Evolutionary conservation across 2,113 vertebrate species (phyloP).

Genomic region (Micronycteris hirsuta): DNA sequence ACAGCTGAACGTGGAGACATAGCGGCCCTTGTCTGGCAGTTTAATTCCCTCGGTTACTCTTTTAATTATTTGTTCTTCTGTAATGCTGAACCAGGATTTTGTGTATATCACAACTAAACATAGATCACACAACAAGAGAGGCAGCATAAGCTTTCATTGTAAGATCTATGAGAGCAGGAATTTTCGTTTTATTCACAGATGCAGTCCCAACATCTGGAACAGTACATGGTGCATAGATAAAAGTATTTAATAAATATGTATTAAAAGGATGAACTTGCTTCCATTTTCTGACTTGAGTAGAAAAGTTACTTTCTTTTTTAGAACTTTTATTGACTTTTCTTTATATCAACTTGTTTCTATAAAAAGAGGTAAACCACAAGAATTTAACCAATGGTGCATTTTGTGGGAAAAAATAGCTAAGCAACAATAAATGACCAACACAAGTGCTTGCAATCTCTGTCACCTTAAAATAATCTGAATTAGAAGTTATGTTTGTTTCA

Average conservation of each 20-base stretch:
- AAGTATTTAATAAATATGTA: neutral
- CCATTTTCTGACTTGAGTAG: constrained; percentile 25
- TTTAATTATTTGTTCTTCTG: constrained; percentile 51
- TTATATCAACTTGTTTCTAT: constrained; percentile 44
- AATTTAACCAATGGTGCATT: constrained; percentile 53
- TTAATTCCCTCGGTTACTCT: neutral
- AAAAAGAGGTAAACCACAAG: constrained; percentile 63
- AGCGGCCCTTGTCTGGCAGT: neutral
- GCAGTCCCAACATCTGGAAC: neutral
- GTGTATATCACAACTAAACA: neutral
- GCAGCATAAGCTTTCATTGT: neutral
- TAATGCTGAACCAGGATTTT: constrained; percentile 9
- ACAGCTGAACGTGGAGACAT: neutral
- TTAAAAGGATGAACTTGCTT: neutral
- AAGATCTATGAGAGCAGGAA: neutral
- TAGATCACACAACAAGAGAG: neutral
- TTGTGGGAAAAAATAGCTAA: neutral
- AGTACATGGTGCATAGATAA: neutral
- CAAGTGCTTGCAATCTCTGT: constrained; percentile 32
- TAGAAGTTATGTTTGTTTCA: constrained; percentile 44
- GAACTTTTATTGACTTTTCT: neutral
- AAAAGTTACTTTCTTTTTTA: neutral
- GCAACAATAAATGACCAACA: neutral
- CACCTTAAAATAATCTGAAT: constrained; percentile 43
- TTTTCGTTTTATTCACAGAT: neutral